Percentiles rank a stretch among this genome's conserved stretches.
phyloP scores from a whole-genome alignment of 2,797 vertebrate species.

The Molossus molossus region DNA sequence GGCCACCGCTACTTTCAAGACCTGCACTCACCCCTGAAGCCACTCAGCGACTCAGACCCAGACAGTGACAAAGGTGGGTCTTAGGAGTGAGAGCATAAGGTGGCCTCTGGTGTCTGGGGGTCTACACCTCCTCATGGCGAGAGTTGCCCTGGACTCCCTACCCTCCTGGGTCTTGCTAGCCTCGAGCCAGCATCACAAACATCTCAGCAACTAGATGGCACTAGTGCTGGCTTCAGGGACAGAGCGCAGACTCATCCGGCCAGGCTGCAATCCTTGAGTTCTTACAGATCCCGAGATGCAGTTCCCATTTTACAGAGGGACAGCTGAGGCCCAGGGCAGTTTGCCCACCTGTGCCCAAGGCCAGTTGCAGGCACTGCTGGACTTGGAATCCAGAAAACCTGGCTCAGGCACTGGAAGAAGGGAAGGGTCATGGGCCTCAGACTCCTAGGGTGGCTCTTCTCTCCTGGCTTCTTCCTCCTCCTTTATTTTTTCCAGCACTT shows the following conservation, averaged over 20 bases:
- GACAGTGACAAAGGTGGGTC: slow-evolving; percentile 87
- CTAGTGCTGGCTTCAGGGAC: neutral
- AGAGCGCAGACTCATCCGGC: rapidly evolving
- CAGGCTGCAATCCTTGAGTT: neutral
- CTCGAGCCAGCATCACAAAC: neutral
- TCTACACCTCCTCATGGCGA: neutral
- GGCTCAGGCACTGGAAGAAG: neutral
- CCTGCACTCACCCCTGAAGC: slow-evolving; percentile 91
- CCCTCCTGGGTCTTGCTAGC: neutral
- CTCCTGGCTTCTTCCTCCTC: neutral
- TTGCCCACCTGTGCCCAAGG: neutral
- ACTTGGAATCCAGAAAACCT: too few species aligned
- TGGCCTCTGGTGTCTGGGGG: neutral
- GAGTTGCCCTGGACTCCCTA: neutral
- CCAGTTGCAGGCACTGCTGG: neutral
- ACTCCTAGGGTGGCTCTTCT: neutral
- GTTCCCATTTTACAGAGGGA: neutral
- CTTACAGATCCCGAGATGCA: neutral
- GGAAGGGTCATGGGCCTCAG: neutral
- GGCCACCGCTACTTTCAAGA: slow-evolving; percentile 95
- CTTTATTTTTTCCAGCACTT: neutral
- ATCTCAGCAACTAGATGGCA: neutral
- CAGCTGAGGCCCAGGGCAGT: rapidly evolving
- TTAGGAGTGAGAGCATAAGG: neutral
- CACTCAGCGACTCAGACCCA: slow-evolving; percentile 90